Percentiles rank a stretch among this genome's conserved stretches.
Evolutionary conservation across 2,888 invertebrate genomes (phyloP).

Genomic region (Neoaliturus tenellus): DNA sequence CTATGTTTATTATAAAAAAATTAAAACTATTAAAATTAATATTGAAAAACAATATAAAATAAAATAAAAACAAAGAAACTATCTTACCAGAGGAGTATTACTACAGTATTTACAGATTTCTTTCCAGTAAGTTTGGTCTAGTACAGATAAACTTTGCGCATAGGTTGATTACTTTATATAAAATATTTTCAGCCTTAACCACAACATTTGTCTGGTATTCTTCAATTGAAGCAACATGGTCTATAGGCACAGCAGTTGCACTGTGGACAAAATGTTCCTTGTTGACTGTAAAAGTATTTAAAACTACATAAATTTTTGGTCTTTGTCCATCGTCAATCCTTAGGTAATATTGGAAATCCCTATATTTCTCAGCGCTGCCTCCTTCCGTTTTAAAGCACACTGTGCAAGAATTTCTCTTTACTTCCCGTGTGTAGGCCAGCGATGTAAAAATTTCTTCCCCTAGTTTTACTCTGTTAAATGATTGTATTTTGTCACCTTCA

Average conservation of each 20-base stretch:
- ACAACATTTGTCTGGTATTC: not conserved
- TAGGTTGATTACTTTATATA: not conserved
- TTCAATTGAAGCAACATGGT: not conserved
- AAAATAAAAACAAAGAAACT: not conserved
- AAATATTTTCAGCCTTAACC: not conserved
- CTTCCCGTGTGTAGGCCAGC: not conserved
- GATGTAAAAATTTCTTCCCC: not conserved
- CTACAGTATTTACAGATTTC: not conserved
- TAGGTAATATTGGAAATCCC: not conserved
- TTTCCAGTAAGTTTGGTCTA: not conserved
- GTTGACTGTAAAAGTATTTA: not conserved
- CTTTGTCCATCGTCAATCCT: not conserved
- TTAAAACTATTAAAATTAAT: not conserved
- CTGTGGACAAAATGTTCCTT: not conserved
- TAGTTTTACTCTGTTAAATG: not conserved
- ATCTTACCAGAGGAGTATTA: not conserved
- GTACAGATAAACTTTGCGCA: not conserved
- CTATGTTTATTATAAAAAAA: not conserved
- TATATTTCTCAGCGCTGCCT: not conserved
- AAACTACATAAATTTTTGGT: not conserved
- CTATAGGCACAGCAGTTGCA: not conserved
- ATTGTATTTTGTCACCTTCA: not conserved
- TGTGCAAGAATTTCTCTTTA: not conserved
- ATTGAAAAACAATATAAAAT: not conserved
- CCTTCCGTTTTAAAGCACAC: not conserved